These are phyloP conservation scores for Oreochromis grahami DNA, from an alignment of 2,797 vertebrate species.

Conservation along the genomic window DNA sequence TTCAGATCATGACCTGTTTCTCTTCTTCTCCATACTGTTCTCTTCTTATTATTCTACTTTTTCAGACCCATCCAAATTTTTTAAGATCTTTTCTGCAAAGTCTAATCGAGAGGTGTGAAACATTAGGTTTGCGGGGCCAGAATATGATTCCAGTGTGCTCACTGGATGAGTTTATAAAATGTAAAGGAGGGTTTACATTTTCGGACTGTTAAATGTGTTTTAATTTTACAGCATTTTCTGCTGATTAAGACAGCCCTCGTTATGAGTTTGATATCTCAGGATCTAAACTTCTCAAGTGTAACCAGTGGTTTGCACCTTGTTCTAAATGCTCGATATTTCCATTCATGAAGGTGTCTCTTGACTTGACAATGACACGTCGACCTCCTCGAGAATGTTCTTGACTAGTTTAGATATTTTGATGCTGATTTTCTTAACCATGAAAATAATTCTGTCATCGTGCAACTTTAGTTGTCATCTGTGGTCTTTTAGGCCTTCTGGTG, in stretches of 20 bases:
- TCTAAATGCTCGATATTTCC: not conserved
- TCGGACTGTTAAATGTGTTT: not conserved
- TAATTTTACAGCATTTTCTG: not conserved
- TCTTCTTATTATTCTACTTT: not conserved
- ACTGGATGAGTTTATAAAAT: not conserved
- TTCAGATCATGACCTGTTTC: not conserved
- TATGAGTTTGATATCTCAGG: not conserved
- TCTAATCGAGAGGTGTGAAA: not conserved
- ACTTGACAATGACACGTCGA: not conserved
- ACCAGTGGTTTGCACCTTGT: not conserved
- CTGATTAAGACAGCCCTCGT: not conserved
- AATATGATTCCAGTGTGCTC: not conserved
- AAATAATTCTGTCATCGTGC: not conserved
- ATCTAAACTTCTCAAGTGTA: not conserved
- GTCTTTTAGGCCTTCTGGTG: not conserved
- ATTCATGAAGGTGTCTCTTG: not conserved
- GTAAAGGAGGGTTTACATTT: not conserved
- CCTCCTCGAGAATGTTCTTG: not conserved
- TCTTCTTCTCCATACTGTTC: not conserved
- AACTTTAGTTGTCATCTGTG: not conserved
- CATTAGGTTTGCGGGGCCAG: not conserved
- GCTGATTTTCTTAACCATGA: not conserved
- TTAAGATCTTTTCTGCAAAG: not conserved
- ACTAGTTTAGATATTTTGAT: not conserved
- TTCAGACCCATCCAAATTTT: not conserved